A percentile compares a stretch with the other conserved stretches of the same genome.
Evolutionary conservation across 2,888 invertebrate genomes (phyloP).

Genomic region (Halictus quadricinctus): DNA sequence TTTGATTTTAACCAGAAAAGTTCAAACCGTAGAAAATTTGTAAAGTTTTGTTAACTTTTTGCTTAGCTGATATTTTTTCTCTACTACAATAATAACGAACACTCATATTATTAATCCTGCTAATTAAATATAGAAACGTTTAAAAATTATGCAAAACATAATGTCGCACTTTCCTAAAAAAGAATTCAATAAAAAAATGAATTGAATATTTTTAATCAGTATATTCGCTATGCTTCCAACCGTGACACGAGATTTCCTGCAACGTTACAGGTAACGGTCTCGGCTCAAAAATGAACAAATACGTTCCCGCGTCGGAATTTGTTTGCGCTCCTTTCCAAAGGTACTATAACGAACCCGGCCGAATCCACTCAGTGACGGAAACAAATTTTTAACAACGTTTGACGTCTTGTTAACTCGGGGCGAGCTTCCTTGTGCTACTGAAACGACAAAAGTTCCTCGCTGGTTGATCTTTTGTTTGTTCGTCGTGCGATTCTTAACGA

Average conservation of each 20-base stretch:
- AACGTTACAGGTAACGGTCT: too few relatives aligned
- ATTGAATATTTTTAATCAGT: too few relatives aligned
- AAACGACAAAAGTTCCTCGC: not conserved
- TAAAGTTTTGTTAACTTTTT: too few relatives aligned
- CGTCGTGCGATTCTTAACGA: not conserved
- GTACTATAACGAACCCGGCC: not conserved
- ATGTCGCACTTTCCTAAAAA: too few relatives aligned
- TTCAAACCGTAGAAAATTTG: too few relatives aligned
- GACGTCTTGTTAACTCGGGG: not conserved
- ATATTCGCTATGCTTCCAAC: not conserved
- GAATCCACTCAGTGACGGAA: not conserved
- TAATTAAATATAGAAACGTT: too few relatives aligned
- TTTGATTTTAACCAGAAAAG: too few relatives aligned
- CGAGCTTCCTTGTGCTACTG: not conserved
- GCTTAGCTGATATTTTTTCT: too few relatives aligned
- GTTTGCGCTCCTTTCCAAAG: not conserved
- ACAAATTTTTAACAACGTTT: constrained; percentile 1
- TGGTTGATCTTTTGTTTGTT: not conserved
- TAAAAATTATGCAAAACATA: too few relatives aligned
- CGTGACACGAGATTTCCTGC: not conserved
- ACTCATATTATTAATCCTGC: too few relatives aligned
- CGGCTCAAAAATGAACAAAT: not conserved
- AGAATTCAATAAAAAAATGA: too few relatives aligned
- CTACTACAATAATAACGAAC: too few relatives aligned
- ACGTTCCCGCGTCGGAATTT: not conserved